These are phyloP conservation scores for Lacerta bilineata DNA, from an alignment of 2,797 vertebrate genomes.

Conservation along the genomic window DNA sequence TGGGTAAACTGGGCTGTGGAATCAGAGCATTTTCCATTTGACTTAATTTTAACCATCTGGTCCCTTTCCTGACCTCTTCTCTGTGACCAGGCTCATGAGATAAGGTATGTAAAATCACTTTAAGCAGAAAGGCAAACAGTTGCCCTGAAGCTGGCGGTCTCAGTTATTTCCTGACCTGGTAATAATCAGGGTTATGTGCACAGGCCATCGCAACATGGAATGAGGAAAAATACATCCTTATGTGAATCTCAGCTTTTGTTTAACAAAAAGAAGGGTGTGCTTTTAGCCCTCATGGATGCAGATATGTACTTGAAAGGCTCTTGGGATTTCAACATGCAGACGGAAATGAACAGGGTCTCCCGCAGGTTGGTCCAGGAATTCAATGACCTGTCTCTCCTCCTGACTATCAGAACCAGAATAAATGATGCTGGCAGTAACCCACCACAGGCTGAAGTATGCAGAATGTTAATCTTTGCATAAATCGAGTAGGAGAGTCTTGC, in stretches of 20 bases:
- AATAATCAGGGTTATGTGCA: slow-evolving; percentile 5
- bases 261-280: background rate
- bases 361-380: too few relatives aligned
- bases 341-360: too few relatives aligned
- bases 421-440: background rate
- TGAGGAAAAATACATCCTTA: background rate
- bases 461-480: background rate
- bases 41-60: background rate
- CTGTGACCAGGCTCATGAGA: background rate
- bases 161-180: background rate
- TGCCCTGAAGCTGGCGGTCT: background rate
- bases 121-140: slow-evolving; percentile 3
- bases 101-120: background rate
- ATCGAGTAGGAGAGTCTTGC: background rate
- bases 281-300: background rate
- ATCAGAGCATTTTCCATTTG: background rate
- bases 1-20: background rate
- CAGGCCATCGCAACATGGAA: background rate
- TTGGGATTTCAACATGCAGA: too few relatives aligned
- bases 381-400: background rate
- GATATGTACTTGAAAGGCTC: too few relatives aligned
- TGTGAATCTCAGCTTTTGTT: background rate
- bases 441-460: background rate
- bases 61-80: background rate
- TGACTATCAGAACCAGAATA: background rate